Conservation (phyloP, 1,140 invertebrate genomes). For the Heterodera carotae region DNA sequence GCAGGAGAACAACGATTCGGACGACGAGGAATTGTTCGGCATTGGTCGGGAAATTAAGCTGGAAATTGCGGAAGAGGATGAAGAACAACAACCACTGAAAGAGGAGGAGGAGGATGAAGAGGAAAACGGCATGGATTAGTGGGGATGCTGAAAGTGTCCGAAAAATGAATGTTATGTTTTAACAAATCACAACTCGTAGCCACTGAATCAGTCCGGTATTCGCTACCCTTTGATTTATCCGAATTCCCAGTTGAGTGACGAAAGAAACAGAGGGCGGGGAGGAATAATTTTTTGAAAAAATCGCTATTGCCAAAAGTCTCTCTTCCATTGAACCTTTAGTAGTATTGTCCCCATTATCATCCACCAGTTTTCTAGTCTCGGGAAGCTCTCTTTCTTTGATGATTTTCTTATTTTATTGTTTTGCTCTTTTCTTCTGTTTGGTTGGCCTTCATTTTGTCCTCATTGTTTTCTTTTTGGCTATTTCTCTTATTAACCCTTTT, state of each 20-base stretch:
- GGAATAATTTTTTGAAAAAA: too few species aligned
- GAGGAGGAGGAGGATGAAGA: background rate
- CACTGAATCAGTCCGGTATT: too few species aligned
- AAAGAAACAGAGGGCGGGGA: too few species aligned
- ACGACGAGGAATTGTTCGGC: conserved; percentile 15
- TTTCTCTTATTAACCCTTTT: background rate
- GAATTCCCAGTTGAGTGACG: too few species aligned
- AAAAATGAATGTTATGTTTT: too few species aligned
- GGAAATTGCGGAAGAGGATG: conserved; percentile 25
- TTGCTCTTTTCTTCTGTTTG: background rate
- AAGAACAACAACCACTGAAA: conserved; percentile 19
- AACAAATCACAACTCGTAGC: too few species aligned
- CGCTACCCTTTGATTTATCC: too few species aligned
- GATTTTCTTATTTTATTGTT: background rate
- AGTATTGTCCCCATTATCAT: background rate
- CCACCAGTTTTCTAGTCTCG: background rate
- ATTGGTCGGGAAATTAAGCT: conserved; percentile 2
- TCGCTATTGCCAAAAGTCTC: too few species aligned
- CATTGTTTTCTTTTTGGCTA: background rate
- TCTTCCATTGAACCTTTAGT: too few species aligned
- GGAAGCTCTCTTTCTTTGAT: background rate
- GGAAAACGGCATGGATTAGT: too few species aligned
- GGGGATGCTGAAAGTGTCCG: too few species aligned
- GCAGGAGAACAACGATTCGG: conserved; percentile 11
- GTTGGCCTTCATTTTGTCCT: background rate